Evolutionary conservation across 2,888 invertebrate species (phyloP).

Genomic region (Heliconius hortense): DNA sequence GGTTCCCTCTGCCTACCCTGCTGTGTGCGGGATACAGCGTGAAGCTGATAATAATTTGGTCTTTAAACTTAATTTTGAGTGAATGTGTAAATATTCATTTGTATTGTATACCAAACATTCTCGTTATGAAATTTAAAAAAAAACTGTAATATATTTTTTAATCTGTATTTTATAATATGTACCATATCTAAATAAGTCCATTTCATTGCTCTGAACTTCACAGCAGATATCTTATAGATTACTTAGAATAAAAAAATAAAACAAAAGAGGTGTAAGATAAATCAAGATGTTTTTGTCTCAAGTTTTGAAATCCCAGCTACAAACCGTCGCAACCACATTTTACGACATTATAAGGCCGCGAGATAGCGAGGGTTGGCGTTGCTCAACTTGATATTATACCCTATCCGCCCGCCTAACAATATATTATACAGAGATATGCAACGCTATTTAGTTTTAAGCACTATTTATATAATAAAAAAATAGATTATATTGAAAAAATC

Average conservation of each 20-base stretch:
- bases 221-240: not conserved
- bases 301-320: constrained; percentile 19
- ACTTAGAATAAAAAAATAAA: not conserved
- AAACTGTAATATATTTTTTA: too few species aligned
- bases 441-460: not conserved
- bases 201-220: not conserved
- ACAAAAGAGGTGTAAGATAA: constrained; percentile 16
- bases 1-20: too few species aligned
- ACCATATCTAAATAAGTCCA: too few species aligned
- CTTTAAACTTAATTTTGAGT: not conserved
- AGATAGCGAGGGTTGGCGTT: constrained; percentile 19
- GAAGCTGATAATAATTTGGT: too few species aligned
- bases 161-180: too few species aligned
- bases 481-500: too few species aligned
- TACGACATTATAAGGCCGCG: constrained; percentile 23
- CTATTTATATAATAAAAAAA: not conserved
- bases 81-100: not conserved
- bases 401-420: constrained; percentile 1
- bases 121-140: not conserved
- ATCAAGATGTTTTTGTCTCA: constrained; percentile 16
- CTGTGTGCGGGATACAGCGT: too few species aligned
- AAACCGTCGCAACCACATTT: constrained; percentile 21
- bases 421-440: not conserved
- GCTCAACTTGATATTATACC: constrained; percentile 12
- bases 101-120: not conserved